Evolutionary conservation across 2,797 vertebrate species (phyloP).

Genomic region (Poeciliopsis paucimaculata): DNA sequence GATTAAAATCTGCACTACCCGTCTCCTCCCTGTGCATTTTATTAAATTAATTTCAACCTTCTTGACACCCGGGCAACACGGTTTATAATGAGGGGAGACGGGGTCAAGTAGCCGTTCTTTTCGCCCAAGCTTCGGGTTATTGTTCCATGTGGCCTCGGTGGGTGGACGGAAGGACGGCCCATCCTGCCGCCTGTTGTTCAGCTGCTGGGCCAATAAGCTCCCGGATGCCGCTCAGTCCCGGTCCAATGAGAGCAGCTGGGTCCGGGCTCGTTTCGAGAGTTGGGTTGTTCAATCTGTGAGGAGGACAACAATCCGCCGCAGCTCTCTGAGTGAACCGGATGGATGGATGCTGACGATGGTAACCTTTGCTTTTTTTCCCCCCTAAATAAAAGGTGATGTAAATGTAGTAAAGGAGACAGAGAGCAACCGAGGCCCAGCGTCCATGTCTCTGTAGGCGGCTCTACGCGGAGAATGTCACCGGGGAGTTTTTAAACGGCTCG

Average conservation of each 20-base stretch:
- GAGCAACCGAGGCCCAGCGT: slow-evolving; percentile 14
- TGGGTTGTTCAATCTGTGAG: slow-evolving; percentile 76
- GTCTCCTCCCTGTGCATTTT: neutral
- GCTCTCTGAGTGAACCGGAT: slow-evolving; percentile 58
- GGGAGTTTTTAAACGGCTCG: slow-evolving; percentile 52
- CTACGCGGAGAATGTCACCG: slow-evolving; percentile 55
- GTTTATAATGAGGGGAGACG: slow-evolving; percentile 18
- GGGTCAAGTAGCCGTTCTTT: neutral
- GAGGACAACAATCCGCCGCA: slow-evolving; percentile 73
- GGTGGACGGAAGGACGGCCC: slow-evolving; percentile 65
- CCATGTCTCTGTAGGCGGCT: slow-evolving; percentile 20
- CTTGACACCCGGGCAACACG: slow-evolving; percentile 6
- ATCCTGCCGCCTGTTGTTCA: slow-evolving; percentile 77
- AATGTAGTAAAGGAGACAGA: neutral
- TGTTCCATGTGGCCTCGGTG: slow-evolving; percentile 75
- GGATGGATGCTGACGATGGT: slow-evolving; percentile 70
- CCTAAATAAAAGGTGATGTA: slow-evolving; percentile 22
- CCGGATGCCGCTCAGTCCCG: slow-evolving; percentile 46
- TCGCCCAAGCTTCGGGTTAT: slow-evolving; percentile 36
- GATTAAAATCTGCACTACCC: neutral
- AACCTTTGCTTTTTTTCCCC: slow-evolving; percentile 42
- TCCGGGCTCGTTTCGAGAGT: slow-evolving; percentile 69
- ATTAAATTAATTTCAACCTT: neutral
- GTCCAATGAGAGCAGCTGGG: slow-evolving; percentile 75
- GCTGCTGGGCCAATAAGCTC: slow-evolving; percentile 71